Evolutionary conservation across 2,888 invertebrate species (phyloP).

Genomic region (Caenorhabditis macrosperma): DNA sequence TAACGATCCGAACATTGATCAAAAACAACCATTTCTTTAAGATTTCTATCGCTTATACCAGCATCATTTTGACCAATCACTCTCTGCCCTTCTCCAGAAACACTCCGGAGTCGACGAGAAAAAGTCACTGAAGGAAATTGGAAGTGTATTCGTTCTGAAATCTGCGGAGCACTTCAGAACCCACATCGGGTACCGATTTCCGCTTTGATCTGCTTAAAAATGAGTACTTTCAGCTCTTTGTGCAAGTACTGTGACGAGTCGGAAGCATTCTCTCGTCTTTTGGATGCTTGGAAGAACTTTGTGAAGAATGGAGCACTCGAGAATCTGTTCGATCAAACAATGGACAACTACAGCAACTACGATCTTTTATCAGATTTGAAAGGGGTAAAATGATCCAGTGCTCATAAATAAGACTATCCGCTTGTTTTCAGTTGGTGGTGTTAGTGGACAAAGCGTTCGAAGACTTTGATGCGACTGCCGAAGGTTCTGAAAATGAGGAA

Average conservation of each 20-base stretch:
- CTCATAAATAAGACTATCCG: not conserved
- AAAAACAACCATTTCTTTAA: slow-evolving; percentile 8
- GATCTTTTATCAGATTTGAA: slow-evolving; percentile 49
- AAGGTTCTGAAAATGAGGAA: slow-evolving; percentile 35
- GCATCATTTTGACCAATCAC: slow-evolving; percentile 56
- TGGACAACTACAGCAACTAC: slow-evolving; percentile 37
- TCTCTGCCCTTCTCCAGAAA: slow-evolving; percentile 21
- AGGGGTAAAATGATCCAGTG: slow-evolving; percentile 8
- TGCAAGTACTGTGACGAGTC: slow-evolving; percentile 58
- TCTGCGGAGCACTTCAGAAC: slow-evolving; percentile 48
- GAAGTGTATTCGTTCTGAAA: slow-evolving; percentile 26
- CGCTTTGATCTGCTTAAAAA: not conserved
- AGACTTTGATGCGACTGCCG: slow-evolving; percentile 7
- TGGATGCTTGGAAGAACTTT: slow-evolving; percentile 57
- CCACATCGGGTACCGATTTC: slow-evolving; percentile 28
- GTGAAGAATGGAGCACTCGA: slow-evolving; percentile 48
- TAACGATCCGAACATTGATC: slow-evolving; percentile 1
- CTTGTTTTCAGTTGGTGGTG: slow-evolving; percentile 25
- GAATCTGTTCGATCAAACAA: slow-evolving; percentile 21
- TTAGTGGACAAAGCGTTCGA: slow-evolving; percentile 9
- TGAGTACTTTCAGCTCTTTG: slow-evolving; percentile 22
- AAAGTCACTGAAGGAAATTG: slow-evolving; percentile 48
- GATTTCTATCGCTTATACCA: slow-evolving; percentile 61
- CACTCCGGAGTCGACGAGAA: slow-evolving; percentile 23
- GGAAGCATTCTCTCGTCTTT: slow-evolving; percentile 39